Percentiles rank a stretch among this genome's conserved stretches.
These are phyloP conservation scores for Leptatherina wallacei DNA, from an alignment of 2,797 vertebrate genomes.

Conservation along the genomic window DNA sequence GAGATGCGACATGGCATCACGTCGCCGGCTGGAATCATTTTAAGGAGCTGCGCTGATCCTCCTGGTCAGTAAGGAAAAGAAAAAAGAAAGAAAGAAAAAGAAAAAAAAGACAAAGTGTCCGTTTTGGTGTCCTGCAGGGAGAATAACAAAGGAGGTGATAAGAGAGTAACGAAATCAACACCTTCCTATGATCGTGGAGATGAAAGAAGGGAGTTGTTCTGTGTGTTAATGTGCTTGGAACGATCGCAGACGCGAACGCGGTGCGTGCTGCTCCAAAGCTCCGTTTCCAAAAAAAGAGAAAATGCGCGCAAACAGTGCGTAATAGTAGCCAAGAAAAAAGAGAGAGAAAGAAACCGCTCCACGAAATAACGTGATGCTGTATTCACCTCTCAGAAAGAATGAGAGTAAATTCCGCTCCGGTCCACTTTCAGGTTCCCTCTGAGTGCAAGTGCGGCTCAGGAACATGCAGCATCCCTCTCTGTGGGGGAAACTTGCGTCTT, in stretches of 20 bases:
- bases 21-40: slow-evolving; percentile 80
- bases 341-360: slow-evolving; percentile 48
- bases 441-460: slow-evolving; percentile 80
- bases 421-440: slow-evolving; percentile 80
- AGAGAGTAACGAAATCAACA: slow-evolving; percentile 71
- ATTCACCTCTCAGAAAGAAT: slow-evolving; percentile 69
- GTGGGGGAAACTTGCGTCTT: slow-evolving; percentile 71
- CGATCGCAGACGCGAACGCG: slow-evolving; percentile 44
- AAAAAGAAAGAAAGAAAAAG: neutral
- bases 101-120: slow-evolving; percentile 47
- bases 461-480: slow-evolving; percentile 83
- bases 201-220: slow-evolving; percentile 46
- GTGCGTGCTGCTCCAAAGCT: slow-evolving; percentile 39
- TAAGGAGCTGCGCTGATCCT: slow-evolving; percentile 66
- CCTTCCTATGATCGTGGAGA: slow-evolving; percentile 47
- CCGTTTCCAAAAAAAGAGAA: slow-evolving; percentile 4
- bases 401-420: slow-evolving; percentile 63
- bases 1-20: slow-evolving; percentile 77
- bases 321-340: slow-evolving; percentile 54
- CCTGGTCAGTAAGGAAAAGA: slow-evolving; percentile 48
- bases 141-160: slow-evolving; percentile 67
- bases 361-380: slow-evolving; percentile 33
- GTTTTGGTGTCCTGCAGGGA: slow-evolving; percentile 62
- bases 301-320: slow-evolving; percentile 63
- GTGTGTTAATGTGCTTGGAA: slow-evolving; percentile 64